These are phyloP conservation scores for Arion vulgaris DNA, from an alignment of 1,140 invertebrate species.

Conservation along the genomic window DNA sequence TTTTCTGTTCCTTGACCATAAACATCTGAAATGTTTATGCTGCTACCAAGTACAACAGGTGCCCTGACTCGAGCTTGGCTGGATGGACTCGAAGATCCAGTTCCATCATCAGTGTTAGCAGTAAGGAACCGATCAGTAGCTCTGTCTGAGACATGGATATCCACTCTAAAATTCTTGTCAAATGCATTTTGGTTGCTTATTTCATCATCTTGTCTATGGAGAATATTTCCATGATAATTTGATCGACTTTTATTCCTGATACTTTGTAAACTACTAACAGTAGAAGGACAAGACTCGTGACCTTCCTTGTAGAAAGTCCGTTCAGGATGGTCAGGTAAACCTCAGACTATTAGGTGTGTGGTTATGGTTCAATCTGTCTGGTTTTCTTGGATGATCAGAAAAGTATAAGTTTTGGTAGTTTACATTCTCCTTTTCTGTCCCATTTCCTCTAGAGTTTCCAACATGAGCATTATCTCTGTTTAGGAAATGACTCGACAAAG, in stretches of 20 bases:
- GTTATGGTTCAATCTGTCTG: background rate
- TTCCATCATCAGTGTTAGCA: conserved; percentile 41
- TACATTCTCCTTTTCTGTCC: background rate
- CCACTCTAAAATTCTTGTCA: conserved; percentile 19
- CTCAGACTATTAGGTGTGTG: conserved; percentile 4
- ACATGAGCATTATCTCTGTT: background rate
- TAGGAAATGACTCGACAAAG: background rate
- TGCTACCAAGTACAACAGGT: conserved; percentile 54
- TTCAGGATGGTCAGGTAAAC: background rate
- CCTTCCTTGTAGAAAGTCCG: conserved; percentile 4
- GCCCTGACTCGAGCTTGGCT: conserved; percentile 44
- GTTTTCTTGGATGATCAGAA: background rate
- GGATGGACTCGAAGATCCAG: conserved; percentile 20
- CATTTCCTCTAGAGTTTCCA: background rate
- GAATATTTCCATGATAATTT: background rate
- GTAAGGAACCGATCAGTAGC: conserved; percentile 40
- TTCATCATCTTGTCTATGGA: background rate
- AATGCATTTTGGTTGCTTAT: background rate
- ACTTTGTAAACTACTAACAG: conserved; percentile 38
- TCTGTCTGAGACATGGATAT: conserved; percentile 16
- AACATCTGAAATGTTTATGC: conserved; percentile 56
- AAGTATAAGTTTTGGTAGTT: conserved; percentile 45
- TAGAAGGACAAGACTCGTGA: conserved; percentile 35
- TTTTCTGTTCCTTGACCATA: conserved; percentile 32
- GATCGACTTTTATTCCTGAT: background rate